Conservation (phyloP, 2,113 vertebrate species). For the Ammodytes dubius region DNA sequence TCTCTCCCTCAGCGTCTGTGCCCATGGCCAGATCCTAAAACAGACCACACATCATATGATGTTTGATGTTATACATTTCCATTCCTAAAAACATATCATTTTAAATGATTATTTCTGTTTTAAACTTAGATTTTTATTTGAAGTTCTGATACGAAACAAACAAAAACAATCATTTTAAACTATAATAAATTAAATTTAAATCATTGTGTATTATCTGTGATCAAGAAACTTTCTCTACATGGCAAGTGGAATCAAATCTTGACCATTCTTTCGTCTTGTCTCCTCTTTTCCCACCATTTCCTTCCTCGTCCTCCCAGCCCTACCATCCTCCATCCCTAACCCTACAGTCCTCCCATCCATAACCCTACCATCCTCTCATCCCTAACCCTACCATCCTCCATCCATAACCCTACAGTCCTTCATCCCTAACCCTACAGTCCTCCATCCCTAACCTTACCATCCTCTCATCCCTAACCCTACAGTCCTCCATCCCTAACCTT, state of each 20-base stretch:
- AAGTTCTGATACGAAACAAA: too few relatives aligned
- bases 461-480: too few relatives aligned
- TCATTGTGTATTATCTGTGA: neutral
- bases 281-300: neutral
- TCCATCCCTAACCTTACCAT: too few relatives aligned
- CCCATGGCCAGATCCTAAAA: slow-evolving; percentile 96
- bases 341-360: neutral
- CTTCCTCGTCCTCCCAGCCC: too few relatives aligned
- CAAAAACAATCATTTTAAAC: too few relatives aligned
- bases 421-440: too few relatives aligned
- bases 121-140: too few relatives aligned
- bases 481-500: too few relatives aligned
- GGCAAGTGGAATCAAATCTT: too few relatives aligned
- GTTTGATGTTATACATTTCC: neutral
- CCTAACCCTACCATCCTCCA: too few relatives aligned
- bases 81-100: too few relatives aligned
- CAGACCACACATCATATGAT: neutral
- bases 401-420: too few relatives aligned
- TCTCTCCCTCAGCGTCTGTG: slow-evolving; percentile 96
- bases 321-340: neutral
- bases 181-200: neutral
- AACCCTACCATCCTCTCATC: neutral
- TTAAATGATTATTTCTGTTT: neutral
- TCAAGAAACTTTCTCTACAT: neutral
- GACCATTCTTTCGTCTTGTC: neutral